Evolutionary conservation across 64 coral and sea anemone species (phyloP).

Genomic region (Pocillopora verrucosa): DNA sequence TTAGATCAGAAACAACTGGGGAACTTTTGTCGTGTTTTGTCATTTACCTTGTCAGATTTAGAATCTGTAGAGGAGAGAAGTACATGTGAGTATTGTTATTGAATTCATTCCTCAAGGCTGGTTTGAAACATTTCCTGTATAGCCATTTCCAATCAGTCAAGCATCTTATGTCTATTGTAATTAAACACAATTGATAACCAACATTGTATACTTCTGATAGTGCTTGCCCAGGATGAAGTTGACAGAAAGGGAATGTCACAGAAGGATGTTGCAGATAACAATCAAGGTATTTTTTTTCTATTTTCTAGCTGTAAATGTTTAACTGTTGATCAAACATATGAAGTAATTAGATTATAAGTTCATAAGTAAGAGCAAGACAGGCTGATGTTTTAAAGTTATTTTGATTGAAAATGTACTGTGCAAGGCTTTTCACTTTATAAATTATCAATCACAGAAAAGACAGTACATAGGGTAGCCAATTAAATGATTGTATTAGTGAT

Average conservation of each 20-base stretch:
- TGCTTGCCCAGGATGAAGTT: constrained; percentile 85
- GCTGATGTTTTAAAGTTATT: too few species aligned
- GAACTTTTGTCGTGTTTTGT: constrained; percentile 90
- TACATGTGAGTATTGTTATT: constrained; percentile 67
- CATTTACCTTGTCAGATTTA: constrained; percentile 79
- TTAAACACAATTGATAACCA: background rate
- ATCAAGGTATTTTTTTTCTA: constrained; percentile 68
- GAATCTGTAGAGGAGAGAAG: constrained; percentile 94
- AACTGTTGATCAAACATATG: too few species aligned
- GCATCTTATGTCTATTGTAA: too few species aligned
- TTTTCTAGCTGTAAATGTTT: too few species aligned
- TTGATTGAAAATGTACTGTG: too few species aligned
- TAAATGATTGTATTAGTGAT: too few species aligned
- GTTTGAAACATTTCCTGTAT: background rate
- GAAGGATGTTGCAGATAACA: constrained; percentile 85
- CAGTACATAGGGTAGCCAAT: too few species aligned
- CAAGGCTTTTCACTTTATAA: too few species aligned
- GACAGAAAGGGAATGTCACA: constrained; percentile 70
- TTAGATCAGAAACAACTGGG: constrained; percentile 73
- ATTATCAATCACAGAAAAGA: too few species aligned
- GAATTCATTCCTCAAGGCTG: background rate
- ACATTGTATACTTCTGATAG: constrained; percentile 14
- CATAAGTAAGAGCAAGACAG: too few species aligned
- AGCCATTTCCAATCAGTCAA: too few species aligned
- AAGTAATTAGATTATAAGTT: too few species aligned